Conservation (phyloP, 1,140 invertebrate genomes). For the Steinernema feltiae region DNA sequence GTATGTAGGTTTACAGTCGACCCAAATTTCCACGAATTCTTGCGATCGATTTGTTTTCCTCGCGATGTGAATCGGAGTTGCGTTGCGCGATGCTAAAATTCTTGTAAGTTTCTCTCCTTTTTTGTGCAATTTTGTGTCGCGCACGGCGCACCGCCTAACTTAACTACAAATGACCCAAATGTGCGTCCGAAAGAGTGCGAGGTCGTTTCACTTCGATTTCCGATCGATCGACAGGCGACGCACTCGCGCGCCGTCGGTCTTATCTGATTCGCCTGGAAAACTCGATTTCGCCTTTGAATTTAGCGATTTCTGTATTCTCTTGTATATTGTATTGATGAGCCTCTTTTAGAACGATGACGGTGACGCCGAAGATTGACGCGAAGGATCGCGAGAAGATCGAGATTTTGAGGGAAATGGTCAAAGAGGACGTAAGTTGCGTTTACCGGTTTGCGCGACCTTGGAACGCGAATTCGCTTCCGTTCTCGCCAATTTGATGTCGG, state of each 20-base stretch:
- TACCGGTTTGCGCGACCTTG: too few relatives aligned
- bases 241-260: background rate
- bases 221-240: background rate
- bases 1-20: background rate
- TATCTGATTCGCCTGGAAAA: too few relatives aligned
- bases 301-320: background rate
- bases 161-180: background rate
- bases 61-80: background rate
- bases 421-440: conserved; percentile 27
- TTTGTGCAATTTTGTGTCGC: background rate
- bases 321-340: background rate
- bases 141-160: background rate
- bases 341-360: background rate
- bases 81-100: background rate
- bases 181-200: background rate
- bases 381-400: conserved; percentile 18
- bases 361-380: background rate
- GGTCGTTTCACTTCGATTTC: background rate
- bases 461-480: too few relatives aligned
- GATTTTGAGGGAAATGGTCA: conserved; percentile 19
- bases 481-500: too few relatives aligned
- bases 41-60: background rate
- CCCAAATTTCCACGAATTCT: background rate
- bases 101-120: background rate
- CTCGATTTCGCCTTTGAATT: background rate